Conservation (phyloP, 2,113 vertebrate species). For the Dissostichus mawsoni region DNA sequence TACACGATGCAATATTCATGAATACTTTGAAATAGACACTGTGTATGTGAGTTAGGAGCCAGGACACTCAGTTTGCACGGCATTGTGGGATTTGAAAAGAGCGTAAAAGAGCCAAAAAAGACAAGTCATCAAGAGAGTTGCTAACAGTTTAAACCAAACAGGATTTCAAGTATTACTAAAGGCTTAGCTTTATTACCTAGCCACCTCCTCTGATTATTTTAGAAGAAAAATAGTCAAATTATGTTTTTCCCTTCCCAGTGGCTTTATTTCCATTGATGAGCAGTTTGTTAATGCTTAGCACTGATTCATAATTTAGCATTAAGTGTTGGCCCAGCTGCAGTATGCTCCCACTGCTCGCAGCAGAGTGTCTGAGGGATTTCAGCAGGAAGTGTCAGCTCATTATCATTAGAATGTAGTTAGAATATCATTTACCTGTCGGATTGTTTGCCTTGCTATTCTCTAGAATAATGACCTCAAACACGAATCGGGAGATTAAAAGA, state of each 20-base stretch:
- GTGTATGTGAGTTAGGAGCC: slow-evolving; percentile 6
- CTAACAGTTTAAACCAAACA: slow-evolving; percentile 43
- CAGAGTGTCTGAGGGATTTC: slow-evolving; percentile 27
- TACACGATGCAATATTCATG: slow-evolving; percentile 58
- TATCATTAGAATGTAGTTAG: background rate
- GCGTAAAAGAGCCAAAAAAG: slow-evolving; percentile 1
- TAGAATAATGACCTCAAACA: slow-evolving; percentile 11
- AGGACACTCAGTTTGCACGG: slow-evolving; percentile 11
- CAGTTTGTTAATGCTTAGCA: slow-evolving; percentile 47
- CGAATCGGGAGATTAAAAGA: slow-evolving; percentile 2
- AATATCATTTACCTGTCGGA: slow-evolving; percentile 18
- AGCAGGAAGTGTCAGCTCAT: slow-evolving; percentile 1
- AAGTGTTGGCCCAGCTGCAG: slow-evolving; percentile 7
- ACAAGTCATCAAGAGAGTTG: slow-evolving; percentile 26
- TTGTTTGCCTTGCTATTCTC: slow-evolving; percentile 9
- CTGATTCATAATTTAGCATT: slow-evolving; percentile 62
- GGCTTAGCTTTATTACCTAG: slow-evolving; percentile 45
- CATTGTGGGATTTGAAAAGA: slow-evolving; percentile 8
- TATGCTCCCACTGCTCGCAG: slow-evolving; percentile 3
- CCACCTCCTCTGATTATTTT: slow-evolving; percentile 20
- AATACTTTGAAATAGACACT: slow-evolving; percentile 45
- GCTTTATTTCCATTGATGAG: slow-evolving; percentile 32
- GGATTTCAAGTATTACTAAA: slow-evolving; percentile 39
- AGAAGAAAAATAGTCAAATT: slow-evolving; percentile 36
- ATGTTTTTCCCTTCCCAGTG: slow-evolving; percentile 35